A percentile compares a stretch with the other conserved stretches of the same genome.
Evolutionary conservation across 2,113 vertebrate genomes (phyloP).

Genomic region (Ciconia stormi): DNA sequence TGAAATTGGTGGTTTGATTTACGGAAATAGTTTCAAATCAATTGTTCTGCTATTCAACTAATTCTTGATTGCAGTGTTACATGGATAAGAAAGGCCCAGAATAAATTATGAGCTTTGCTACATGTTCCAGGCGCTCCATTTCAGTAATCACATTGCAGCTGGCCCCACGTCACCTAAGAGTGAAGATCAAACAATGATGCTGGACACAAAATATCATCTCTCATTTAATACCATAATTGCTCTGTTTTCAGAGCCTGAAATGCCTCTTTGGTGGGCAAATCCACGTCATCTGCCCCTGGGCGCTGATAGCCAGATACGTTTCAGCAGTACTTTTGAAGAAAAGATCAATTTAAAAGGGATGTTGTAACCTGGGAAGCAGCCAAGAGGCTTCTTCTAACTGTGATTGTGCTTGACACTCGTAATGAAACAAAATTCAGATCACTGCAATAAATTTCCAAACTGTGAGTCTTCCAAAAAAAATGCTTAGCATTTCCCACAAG

Average conservation of each 20-base stretch:
- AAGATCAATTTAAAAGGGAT: background rate
- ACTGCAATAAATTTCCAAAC: constrained; percentile 44
- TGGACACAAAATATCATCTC: background rate
- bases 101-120: background rate
- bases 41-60: constrained; percentile 22
- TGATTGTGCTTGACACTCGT: constrained; percentile 48
- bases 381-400: constrained; percentile 28
- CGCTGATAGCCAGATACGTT: fast-evolving
- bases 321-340: background rate
- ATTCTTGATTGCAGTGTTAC: background rate
- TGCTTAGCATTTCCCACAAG: constrained; percentile 43
- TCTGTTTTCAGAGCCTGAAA: background rate
- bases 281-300: background rate
- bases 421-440: constrained; percentile 51
- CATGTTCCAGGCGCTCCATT: background rate
- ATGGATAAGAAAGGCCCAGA: background rate
- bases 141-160: background rate
- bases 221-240: background rate
- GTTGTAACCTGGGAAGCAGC: constrained; percentile 27
- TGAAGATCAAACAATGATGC: background rate
- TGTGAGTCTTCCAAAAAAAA: background rate
- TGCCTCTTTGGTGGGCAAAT: background rate
- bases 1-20: background rate
- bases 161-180: background rate
- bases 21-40: background rate